Evolutionary conservation across 2,797 vertebrate genomes (phyloP).

Genomic region (Psittacula echo): DNA sequence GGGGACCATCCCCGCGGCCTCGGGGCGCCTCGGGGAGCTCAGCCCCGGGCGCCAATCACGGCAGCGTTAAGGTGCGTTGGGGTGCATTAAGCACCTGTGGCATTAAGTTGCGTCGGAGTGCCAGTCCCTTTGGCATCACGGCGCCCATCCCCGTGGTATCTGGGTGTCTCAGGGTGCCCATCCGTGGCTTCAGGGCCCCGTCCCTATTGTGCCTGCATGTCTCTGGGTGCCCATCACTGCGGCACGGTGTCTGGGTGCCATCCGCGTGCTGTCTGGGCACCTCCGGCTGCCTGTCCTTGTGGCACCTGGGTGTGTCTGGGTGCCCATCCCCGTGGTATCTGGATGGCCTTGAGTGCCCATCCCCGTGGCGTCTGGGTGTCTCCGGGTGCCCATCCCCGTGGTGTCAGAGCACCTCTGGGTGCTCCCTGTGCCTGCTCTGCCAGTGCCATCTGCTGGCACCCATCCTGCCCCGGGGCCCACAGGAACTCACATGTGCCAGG

Average conservation of each 20-base stretch:
- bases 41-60: accelerated
- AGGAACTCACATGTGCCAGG: not conserved
- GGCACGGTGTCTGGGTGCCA: not conserved
- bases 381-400: not conserved
- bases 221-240: no score
- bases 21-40: not conserved
- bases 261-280: not conserved
- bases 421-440: accelerated
- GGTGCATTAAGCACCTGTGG: not conserved
- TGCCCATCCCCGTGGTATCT: not conserved
- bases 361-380: not conserved
- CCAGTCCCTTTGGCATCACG: not conserved
- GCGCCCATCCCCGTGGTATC: no score
- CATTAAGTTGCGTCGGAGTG: not conserved
- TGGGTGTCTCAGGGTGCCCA: no score
- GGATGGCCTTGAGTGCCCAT: not conserved
- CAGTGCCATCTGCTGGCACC: not conserved
- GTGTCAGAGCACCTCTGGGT: not conserved
- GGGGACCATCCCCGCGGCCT: not conserved
- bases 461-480: not conserved
- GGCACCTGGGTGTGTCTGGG: not conserved
- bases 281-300: not conserved
- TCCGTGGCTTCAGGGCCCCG: not conserved
- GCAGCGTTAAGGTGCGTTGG: accelerated
- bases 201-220: no score